Evolutionary conservation across 1,140 invertebrate species (phyloP), one percentile per base, ranked within the genome.

Genomic region (Drosophila lini): DNA sequence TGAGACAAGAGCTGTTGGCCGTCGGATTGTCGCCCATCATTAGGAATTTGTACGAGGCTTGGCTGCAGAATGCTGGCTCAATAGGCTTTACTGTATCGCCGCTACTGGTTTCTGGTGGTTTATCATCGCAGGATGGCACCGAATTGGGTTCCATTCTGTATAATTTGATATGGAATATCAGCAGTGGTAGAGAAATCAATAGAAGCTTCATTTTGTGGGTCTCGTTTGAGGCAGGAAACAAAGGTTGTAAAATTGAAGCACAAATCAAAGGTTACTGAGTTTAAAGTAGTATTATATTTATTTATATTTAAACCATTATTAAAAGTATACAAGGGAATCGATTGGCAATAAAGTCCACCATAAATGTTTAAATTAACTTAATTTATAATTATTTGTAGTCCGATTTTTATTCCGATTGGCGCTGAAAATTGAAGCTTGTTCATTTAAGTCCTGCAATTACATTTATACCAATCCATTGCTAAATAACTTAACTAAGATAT

Each of bases 41-140:
- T 25, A 13, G 15, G 13, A 6, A 15, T n/a, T n/a, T n/a, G 38
- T 6, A 40, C 7, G 22, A 7, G 11, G 3, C 13, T 25, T 13
- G 13, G 13, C 7, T 25, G 13, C 13, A 25, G 44, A 22, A 15
- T 25, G 1, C 10, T 28, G 16, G 16, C 16, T 19, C 8, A 42
- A 11, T 7, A 19, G 9, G 16, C n/a, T 42, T 42, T 16, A 5
- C 8, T 52, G 10, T 5, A 34, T 3, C 1, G 1, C 5, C 13
- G 28, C 48, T 34, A 32, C 3, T 19, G 10, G 13, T 32, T 1
- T 8, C 48, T 5, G 31, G 6, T 0, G 16, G 7, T 28, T 16
- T 7, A 7, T 13, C 6, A 0, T 34, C 11, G 0, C 1, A 2
- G 3, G 5, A 4, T 1, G 13, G 1, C 0, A 19, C 3, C 0